Percentiles rank a stretch among this genome's conserved stretches.
phyloP scores from a whole-genome alignment of 1,140 invertebrate genomes.

The Samia ricini region DNA sequence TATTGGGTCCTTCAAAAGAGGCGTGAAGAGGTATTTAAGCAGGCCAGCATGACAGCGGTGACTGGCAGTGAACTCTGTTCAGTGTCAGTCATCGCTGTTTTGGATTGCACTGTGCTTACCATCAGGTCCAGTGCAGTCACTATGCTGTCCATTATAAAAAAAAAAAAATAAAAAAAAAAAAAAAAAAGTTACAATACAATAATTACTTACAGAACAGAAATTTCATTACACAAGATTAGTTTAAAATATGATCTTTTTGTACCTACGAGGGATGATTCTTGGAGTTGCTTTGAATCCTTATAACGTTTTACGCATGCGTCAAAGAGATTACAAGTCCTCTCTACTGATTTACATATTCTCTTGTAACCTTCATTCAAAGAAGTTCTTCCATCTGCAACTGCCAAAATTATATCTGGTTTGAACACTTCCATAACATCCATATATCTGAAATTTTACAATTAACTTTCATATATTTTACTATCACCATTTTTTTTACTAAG shows the following conservation, averaged over 20 bases:
- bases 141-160: no score
- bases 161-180: neutral
- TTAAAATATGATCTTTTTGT: constrained; percentile 2
- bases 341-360: constrained; percentile 82
- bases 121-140: no score
- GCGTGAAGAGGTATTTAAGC: no score
- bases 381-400: constrained; percentile 90
- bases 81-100: no score
- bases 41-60: no score
- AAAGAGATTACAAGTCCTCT: constrained; percentile 79
- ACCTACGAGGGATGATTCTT: constrained; percentile 54
- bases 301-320: constrained; percentile 80
- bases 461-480: constrained; percentile 9
- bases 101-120: no score
- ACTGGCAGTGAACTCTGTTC: no score
- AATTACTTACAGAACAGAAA: no score
- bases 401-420: constrained; percentile 88
- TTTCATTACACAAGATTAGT: neutral
- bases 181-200: no score
- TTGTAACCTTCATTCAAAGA: constrained; percentile 82
- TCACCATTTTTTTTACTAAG: no score
- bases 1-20: no score
- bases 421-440: constrained; percentile 87
- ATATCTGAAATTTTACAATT: constrained; percentile 76
- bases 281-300: constrained; percentile 70